Evolutionary conservation across 1,140 invertebrate genomes (phyloP).

Genomic region (Temnothorax nylanderi): DNA sequence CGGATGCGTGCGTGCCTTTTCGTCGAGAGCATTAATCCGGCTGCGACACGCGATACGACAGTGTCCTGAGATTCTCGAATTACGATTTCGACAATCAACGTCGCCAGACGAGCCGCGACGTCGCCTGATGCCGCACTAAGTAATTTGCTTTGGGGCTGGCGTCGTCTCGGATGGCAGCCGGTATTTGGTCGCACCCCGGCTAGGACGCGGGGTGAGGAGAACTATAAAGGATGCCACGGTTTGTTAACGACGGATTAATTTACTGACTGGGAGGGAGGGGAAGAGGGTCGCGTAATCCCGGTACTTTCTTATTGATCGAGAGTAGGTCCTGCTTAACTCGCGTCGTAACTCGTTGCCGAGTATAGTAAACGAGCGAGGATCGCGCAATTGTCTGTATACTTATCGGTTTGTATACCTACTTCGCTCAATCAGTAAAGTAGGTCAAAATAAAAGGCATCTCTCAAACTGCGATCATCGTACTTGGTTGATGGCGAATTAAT

Average conservation of each 20-base stretch:
- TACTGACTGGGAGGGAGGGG: not conserved
- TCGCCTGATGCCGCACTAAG: constrained; percentile 42
- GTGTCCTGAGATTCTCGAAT: constrained; percentile 54
- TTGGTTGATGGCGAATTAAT: constrained; percentile 12
- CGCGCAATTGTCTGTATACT: constrained; percentile 25
- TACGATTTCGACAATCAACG: constrained; percentile 57
- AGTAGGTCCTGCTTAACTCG: not conserved
- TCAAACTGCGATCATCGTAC: constrained; percentile 13
- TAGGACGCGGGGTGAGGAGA: not conserved
- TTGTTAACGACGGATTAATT: constrained; percentile 68
- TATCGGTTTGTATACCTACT: not conserved
- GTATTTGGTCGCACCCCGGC: constrained; percentile 44
- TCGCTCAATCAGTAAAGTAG: constrained; percentile 22
- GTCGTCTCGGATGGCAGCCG: constrained; percentile 54
- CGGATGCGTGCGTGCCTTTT: not conserved
- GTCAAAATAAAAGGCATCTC: constrained; percentile 21
- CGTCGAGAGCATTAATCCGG: constrained; percentile 29
- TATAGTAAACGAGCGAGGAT: constrained; percentile 14
- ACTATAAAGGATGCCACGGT: constrained; percentile 60
- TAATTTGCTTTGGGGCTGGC: constrained; percentile 63
- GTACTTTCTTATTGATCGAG: constrained; percentile 63
- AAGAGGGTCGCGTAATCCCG: constrained; percentile 38
- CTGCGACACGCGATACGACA: constrained; percentile 43
- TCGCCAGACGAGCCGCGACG: constrained; percentile 39
- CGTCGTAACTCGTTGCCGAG: not conserved